Base-by-base conservation (phyloP, 2,797 vertebrate genomes). In the Buceros bicornis region DNA sequence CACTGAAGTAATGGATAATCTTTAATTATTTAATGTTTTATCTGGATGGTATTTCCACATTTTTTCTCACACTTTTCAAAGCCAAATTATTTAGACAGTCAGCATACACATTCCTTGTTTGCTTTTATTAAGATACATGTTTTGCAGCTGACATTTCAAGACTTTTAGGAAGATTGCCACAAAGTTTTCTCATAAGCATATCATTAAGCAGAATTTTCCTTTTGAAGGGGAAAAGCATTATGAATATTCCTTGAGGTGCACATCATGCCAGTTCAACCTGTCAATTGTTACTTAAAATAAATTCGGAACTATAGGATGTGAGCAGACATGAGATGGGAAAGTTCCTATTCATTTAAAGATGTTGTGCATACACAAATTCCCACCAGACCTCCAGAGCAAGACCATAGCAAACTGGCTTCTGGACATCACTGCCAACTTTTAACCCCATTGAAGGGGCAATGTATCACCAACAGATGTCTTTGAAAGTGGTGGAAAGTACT, bases 81-180 rank as follows among this genome's bases (percentile, higher is more conserved):
- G 58, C 53, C 88, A 80, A 60, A 91, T 76, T 90, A 29, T 96
- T 97, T 93, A 94, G 62, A 86, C 74, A 81, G 26, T 40, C 35
- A 35, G 13, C 54, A 57, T 33, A 29, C 4, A 5, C 43, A 10
- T 42, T 31, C 11, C 17, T 21, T 76, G 6, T 47, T 88, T 64
- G 16, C n/a, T 93, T 77, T 89, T 74, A 65, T 89, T 65, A 76
- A 58, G 47, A 73, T 17, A n/a, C n/a, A 56, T 33, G 8, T 65
- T 91, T 83, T 70, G 15, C 17, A 74, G 53, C 9, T 42, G 42
- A 37, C 37, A 85, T 80, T 82, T 86, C 6, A 2, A 69, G 40
- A 57, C 37, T 60, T 78, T 56, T 47, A 69, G 54, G 58, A 62
- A 72, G 43, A 76, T 35, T 82, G 11, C 10, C 25, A 53, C 18